Percentiles rank a stretch among this genome's conserved stretches.
These are phyloP conservation scores for Capitulum mitella DNA, from an alignment of 2,888 invertebrate species.

Conservation along the genomic window DNA sequence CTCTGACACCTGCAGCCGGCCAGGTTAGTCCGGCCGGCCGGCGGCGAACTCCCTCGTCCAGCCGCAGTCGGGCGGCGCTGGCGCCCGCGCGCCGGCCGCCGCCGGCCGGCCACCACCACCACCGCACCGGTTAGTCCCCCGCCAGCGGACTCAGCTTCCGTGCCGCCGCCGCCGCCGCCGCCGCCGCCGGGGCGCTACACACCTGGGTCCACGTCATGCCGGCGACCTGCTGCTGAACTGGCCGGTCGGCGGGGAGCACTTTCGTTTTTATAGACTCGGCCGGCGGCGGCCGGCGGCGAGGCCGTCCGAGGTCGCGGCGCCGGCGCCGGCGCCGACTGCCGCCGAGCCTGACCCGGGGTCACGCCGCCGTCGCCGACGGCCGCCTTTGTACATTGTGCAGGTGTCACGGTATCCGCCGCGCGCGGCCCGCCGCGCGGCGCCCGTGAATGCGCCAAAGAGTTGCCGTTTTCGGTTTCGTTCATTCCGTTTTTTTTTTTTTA, in stretches of 20 bases:
- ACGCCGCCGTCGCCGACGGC: no score
- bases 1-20: no score
- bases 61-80: no score
- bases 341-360: not conserved
- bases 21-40: no score
- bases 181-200: not conserved
- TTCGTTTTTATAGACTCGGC: conserved; percentile 21
- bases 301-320: not conserved
- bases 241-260: not conserved
- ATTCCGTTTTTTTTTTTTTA: no score
- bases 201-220: conserved; percentile 15
- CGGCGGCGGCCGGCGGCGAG: not conserved
- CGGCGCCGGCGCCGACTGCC: conserved; percentile 3
- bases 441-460: no score
- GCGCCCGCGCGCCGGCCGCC: no score
- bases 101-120: not conserved
- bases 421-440: no score
- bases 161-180: not conserved
- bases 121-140: not conserved
- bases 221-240: not conserved
- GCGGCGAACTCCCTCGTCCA: no score
- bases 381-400: no score
- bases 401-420: no score
- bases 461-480: no score
- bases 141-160: not conserved